These are phyloP conservation scores for Pomacea canaliculata DNA, from an alignment of 2,888 invertebrate genomes.

Conservation along the genomic window DNA sequence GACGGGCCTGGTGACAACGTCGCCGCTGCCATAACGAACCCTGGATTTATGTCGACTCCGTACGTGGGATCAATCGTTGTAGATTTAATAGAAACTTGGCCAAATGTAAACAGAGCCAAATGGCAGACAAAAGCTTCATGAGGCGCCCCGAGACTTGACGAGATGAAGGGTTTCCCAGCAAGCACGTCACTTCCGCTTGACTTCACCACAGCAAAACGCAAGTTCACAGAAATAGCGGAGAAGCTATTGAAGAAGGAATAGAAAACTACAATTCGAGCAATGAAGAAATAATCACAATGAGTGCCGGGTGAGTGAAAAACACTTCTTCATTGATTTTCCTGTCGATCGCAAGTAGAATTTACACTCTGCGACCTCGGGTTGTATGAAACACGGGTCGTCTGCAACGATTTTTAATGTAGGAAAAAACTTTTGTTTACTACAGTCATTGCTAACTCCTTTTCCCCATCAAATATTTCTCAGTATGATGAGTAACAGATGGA, in stretches of 20 bases:
- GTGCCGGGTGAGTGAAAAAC: constrained; percentile 23
- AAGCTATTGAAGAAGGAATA: constrained; percentile 6
- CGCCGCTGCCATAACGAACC: constrained; percentile 43
- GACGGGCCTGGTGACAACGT: constrained; percentile 60
- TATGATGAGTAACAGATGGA: too few species aligned
- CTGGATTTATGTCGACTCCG: constrained; percentile 25
- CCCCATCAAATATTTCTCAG: too few species aligned
- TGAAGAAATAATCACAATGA: constrained; percentile 26
- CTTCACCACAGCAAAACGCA: constrained; percentile 20
- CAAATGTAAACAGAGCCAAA: constrained; percentile 16
- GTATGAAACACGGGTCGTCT: too few species aligned
- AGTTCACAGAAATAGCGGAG: constrained; percentile 21
- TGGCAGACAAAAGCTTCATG: constrained; percentile 31
- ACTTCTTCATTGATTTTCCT: background rate
- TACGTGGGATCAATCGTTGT: constrained; percentile 26
- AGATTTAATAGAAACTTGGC: constrained; percentile 6
- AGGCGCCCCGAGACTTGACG: constrained; percentile 27
- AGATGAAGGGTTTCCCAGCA: constrained; percentile 26
- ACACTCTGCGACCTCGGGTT: too few species aligned
- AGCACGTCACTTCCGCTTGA: constrained; percentile 19
- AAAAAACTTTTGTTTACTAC: too few species aligned
- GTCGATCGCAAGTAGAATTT: background rate
- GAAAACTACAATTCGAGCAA: background rate
- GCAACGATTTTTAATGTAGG: too few species aligned
- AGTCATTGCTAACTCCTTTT: too few species aligned